Percentiles rank a stretch among this genome's conserved stretches.
Conservation (phyloP, 2,113 vertebrate genomes). For the Mugil cephalus region DNA sequence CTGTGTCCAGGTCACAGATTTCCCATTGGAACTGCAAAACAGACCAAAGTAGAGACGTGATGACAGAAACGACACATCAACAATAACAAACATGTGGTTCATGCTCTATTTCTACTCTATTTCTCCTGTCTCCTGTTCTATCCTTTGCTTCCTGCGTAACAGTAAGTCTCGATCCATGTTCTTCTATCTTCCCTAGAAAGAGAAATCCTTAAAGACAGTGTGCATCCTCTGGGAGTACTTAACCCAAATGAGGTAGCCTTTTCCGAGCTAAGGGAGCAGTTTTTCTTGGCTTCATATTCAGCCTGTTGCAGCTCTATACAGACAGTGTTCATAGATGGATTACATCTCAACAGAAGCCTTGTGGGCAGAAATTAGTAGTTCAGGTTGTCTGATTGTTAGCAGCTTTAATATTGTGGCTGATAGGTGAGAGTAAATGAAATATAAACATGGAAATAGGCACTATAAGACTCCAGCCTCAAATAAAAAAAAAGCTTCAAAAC, state of each 20-base stretch:
- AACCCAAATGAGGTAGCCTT: constrained; percentile 75
- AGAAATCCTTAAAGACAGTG: constrained; percentile 63
- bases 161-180: constrained; percentile 43
- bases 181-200: constrained; percentile 72
- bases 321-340: neutral
- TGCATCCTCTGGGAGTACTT: constrained; percentile 65
- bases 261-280: constrained; percentile 52
- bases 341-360: constrained; percentile 3
- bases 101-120: constrained; percentile 21
- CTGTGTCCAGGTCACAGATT: constrained; percentile 93
- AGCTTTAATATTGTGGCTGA: too few species aligned
- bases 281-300: constrained; percentile 45
- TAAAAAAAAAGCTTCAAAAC: too few species aligned
- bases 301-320: constrained; percentile 38
- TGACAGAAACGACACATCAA: too few species aligned
- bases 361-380: constrained; percentile 17
- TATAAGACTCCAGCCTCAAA: too few species aligned
- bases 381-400: too few species aligned
- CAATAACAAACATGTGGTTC: neutral
- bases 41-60: neutral
- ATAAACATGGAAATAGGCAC: too few species aligned
- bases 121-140: constrained; percentile 21
- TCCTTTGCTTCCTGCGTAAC: constrained; percentile 31
- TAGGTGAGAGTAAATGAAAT: too few species aligned
- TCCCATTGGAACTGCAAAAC: constrained; percentile 92